Evolutionary conservation across 2,888 invertebrate genomes (phyloP).

Genomic region (Pteria penguin): DNA sequence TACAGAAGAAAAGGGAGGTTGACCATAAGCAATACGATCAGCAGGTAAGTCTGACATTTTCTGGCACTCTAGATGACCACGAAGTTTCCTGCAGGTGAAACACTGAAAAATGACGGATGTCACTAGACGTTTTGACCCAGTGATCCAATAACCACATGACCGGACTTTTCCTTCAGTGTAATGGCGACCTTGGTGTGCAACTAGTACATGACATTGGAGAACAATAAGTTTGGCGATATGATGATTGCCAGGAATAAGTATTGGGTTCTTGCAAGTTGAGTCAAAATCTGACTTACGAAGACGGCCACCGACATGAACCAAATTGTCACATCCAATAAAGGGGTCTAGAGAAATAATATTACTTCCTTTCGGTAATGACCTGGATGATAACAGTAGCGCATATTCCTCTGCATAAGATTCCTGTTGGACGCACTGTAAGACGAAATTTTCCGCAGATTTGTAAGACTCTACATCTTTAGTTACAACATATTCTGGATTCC

Average conservation of each 20-base stretch:
- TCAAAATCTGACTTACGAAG: constrained; percentile 22
- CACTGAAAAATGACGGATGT: constrained; percentile 23
- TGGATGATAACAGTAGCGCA: neutral
- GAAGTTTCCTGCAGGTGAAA: constrained; percentile 29
- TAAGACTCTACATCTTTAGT: too few species aligned
- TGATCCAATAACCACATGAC: constrained; percentile 28
- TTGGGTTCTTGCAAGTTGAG: constrained; percentile 32
- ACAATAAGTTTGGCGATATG: constrained; percentile 43
- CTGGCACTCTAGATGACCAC: constrained; percentile 1
- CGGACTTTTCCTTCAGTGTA: constrained; percentile 19
- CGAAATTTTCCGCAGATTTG: neutral
- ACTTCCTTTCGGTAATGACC: constrained; percentile 29
- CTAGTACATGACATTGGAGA: constrained; percentile 30
- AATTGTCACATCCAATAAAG: constrained; percentile 24
- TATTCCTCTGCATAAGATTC: neutral
- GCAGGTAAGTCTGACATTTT: constrained; percentile 29
- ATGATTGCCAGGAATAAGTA: constrained; percentile 40
- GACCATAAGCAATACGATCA: constrained; percentile 10
- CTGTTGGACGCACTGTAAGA: neutral
- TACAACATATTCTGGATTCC: too few species aligned
- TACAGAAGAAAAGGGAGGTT: constrained; percentile 33
- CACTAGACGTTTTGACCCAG: constrained; percentile 29
- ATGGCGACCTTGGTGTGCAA: constrained; percentile 7
- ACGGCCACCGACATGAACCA: constrained; percentile 45
- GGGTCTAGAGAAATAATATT: constrained; percentile 29